Evolutionary conservation across 2,113 vertebrate genomes (phyloP).

Genomic region (Campylomormyrus tamandua): DNA sequence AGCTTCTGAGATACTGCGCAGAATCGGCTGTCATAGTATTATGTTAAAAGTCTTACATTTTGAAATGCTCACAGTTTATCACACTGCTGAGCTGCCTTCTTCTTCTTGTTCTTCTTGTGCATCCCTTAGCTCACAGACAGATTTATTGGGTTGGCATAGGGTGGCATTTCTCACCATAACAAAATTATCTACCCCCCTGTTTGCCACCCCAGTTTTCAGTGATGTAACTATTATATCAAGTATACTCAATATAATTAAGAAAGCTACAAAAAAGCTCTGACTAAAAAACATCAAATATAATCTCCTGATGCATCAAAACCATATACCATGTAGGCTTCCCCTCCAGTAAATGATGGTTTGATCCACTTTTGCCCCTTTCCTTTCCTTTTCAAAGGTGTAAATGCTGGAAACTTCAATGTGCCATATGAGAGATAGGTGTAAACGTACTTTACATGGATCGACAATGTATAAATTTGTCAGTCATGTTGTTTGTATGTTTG

Average conservation of each 20-base stretch:
- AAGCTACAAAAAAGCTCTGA: not conserved
- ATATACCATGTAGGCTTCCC: not conserved
- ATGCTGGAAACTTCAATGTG: not conserved
- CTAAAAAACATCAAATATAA: not conserved
- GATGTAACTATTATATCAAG: not conserved
- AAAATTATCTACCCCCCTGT: not conserved
- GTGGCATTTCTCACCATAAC: not conserved
- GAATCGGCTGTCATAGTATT: not conserved
- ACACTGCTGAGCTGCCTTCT: conserved; percentile 20
- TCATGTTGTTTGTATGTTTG: not conserved
- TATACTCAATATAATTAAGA: not conserved
- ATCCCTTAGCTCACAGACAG: not conserved
- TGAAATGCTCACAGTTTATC: conserved; percentile 49
- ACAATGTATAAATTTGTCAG: not conserved
- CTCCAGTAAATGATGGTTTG: not conserved
- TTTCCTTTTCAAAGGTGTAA: not conserved
- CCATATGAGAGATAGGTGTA: not conserved
- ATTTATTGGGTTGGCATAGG: not conserved
- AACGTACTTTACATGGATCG: not conserved
- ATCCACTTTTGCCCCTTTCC: not conserved
- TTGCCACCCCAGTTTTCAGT: not conserved
- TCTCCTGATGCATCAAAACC: not conserved
- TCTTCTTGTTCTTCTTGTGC: not conserved
- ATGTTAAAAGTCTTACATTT: not conserved
- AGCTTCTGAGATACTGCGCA: not conserved